Percentiles rank a stretch among this genome's conserved stretches.
These are phyloP conservation scores for Riptortus pedestris DNA, from an alignment of 1,140 invertebrate species.

Conservation along the genomic window DNA sequence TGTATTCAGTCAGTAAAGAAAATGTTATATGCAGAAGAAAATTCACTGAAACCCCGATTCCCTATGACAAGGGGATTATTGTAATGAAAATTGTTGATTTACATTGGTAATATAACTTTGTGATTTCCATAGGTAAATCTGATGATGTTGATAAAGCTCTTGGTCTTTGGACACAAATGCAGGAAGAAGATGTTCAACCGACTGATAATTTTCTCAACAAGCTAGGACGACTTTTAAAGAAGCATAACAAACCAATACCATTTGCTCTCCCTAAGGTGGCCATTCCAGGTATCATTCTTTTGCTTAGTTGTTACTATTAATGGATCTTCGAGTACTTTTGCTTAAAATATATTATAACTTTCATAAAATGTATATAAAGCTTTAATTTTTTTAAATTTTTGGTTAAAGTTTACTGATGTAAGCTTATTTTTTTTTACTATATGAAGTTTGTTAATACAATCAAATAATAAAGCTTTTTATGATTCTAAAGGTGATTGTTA, in stretches of 20 bases:
- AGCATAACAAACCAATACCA: slow-evolving; percentile 52
- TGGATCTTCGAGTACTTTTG: no score
- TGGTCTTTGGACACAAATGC: slow-evolving; percentile 64
- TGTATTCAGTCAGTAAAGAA: no score
- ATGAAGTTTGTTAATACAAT: not conserved
- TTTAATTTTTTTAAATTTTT: not conserved
- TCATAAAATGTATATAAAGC: no score
- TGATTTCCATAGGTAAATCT: slow-evolving; percentile 32
- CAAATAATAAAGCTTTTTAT: no score
- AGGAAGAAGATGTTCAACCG: slow-evolving; percentile 65
- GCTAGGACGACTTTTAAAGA: slow-evolving; percentile 53
- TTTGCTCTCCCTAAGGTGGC: slow-evolving; percentile 39
- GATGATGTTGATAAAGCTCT: slow-evolving; percentile 60
- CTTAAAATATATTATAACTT: no score
- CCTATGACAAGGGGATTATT: no score
- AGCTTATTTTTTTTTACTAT: not conserved
- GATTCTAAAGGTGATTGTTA: no score
- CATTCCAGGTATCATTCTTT: not conserved
- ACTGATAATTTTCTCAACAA: slow-evolving; percentile 52
- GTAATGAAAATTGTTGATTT: no score
- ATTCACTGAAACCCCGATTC: no score
- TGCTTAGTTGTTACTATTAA: no score
- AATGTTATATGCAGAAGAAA: no score
- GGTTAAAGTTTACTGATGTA: not conserved
- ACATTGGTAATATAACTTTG: no score